Base-by-base conservation (phyloP, 2,113 vertebrate genomes). In the Hemichromis elongatus region DNA sequence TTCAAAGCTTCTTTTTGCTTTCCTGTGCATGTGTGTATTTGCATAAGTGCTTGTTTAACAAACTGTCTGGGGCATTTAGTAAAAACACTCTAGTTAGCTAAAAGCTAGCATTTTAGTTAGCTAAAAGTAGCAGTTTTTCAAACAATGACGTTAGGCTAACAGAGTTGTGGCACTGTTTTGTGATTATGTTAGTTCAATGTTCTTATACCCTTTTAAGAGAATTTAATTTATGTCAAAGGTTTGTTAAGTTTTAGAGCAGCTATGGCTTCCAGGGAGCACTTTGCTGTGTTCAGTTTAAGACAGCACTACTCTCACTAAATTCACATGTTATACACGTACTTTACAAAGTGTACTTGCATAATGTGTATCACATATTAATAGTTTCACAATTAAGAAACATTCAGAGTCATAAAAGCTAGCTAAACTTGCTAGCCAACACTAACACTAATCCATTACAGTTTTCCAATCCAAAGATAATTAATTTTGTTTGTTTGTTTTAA, bases 1-100 rank as follows among this genome's bases (percentile, higher is more conserved):
- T 59, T 90, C 79, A 85, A 85, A 86, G 66, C 59, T 18, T 82
- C n/a, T 14, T 40, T 47, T 30, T 70, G 81, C 57, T 33, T 84
- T 83, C 56, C 79, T 73, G 42, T 79, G 73, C 52, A 56, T 7
- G 14, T 28, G 53, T 63, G 37, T 33, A 40, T 75, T 84, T 77
- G 47, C 2, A 53, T 6, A 35, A 3, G 14, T 21, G 57, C 66
- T 82, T 63, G 16, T 37, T 63, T 81, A 50, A 14, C 9, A 18
- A 81, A 63, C 14, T 28, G 42, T 9, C 4, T 24, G 9, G 13
- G 19, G 13, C 30, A 35, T 24, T 30, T 19, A 30, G 16, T 19
- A 24, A 18, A 75, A 30, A 4, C 33, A 37, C 59, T 63, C 6
- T 21, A 63, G 33, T 37, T 63, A 35, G 33, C 10, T 37, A 73